Base-by-base conservation (phyloP, 2,888 invertebrate species). In the Parthenolecanium corni region DNA sequence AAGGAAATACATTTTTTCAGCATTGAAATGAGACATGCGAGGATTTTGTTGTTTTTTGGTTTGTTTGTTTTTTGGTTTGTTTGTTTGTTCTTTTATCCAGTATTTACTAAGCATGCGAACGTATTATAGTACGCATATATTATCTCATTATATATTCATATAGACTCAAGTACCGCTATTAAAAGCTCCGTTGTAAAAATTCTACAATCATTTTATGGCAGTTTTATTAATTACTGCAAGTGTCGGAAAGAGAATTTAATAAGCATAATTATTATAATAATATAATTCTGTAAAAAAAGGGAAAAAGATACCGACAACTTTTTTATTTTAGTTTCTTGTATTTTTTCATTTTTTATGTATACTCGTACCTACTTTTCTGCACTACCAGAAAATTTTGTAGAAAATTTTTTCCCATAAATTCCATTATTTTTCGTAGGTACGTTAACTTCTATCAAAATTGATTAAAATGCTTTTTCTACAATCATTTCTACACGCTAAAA, bases 201-300 rank as follows among this genome's bases (percentile, higher is more conserved):
- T 58, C 25, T 47, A 47, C 47, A 58, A 58, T 58, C 58, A 58
- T 58, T 58, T 58, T 58, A 58, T 47, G 36, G 58, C 47, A 46
- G 47, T 58, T 47, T 58, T 58, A 58, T 58, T 58, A 58, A 58
- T 58, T 58, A 47, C 31, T 36, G n/a, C n/a, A 58, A 58, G 58
- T 58, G 58, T 47, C 58, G 46, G 58, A 58, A 47, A 58, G 47
- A 42, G 46, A 46, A 58, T 58, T 58, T 58, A 58, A 58, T 58
- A 47, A 58, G 44, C 58, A 58, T 47, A 58, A 46, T 18, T 57
- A 46, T 57, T 46, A 44, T 40, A 36, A 38, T 38, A 14, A 9
- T 38, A 38, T 38, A 38, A 14, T 42, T 14, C 18, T 42, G 4
- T 42, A 42, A 42, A n/a, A n/a, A 42, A 42, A 14, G 44, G 44